These are phyloP conservation scores for Tanypteryx hageni DNA, from an alignment of 2,888 invertebrate genomes.

Conservation along the genomic window DNA sequence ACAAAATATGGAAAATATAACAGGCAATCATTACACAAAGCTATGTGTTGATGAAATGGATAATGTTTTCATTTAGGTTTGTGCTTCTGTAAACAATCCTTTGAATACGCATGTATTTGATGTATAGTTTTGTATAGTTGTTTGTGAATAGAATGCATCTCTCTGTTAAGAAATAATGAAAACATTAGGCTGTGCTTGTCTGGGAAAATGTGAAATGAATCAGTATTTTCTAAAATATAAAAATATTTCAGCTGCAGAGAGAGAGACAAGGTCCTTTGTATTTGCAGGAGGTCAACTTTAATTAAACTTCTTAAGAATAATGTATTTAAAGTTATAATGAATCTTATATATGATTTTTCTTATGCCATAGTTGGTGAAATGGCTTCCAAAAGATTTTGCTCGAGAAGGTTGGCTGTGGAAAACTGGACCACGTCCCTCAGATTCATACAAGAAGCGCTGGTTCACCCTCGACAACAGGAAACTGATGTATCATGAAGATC, in stretches of 20 bases:
- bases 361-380: constrained; percentile 78
- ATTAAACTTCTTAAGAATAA: not conserved
- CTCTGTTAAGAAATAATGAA: not conserved
- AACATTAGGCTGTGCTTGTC: too few species aligned
- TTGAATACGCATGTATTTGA: too few species aligned
- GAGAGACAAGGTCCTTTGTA: not conserved
- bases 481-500: constrained; percentile 94
- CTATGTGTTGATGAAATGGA: too few species aligned
- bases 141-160: not conserved
- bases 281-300: not conserved
- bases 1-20: too few species aligned
- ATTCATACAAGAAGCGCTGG: constrained; percentile 91
- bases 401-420: constrained; percentile 94
- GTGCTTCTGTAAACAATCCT: too few species aligned
- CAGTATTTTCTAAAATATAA: not conserved
- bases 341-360: constrained; percentile 31
- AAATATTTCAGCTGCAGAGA: not conserved
- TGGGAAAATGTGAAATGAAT: too few species aligned
- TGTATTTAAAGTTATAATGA: not conserved
- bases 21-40: too few species aligned
- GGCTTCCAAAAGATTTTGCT: constrained; percentile 88
- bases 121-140: too few species aligned
- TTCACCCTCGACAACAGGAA: constrained; percentile 92
- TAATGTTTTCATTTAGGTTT: too few species aligned
- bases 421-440: constrained; percentile 89